Evolutionary conservation across 2,113 vertebrate species (phyloP).

Genomic region (Dunckerocampus dactyliophorus): DNA sequence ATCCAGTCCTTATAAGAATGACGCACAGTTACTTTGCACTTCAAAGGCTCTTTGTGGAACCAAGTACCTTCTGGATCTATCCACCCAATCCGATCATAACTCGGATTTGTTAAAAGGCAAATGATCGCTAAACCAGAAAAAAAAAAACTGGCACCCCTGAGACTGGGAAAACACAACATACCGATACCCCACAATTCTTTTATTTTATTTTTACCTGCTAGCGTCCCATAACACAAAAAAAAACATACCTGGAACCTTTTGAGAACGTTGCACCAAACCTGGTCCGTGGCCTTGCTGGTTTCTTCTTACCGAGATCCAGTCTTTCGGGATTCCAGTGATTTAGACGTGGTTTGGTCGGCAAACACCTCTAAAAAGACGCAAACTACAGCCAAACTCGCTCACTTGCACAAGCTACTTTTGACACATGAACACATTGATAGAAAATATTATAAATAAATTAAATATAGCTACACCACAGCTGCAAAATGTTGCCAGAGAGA

Average conservation of each 20-base stretch:
- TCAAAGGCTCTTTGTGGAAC: background rate
- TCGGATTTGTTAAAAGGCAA: no score
- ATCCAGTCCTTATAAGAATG: background rate
- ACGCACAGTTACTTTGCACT: background rate
- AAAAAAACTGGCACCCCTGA: conserved; percentile 40
- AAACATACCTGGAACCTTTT: background rate
- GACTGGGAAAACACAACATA: conserved; percentile 33
- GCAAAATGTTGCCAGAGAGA: conserved; percentile 47
- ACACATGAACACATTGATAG: background rate
- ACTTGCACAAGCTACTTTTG: conserved; percentile 29
- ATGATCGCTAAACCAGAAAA: background rate
- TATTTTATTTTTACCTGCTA: conserved; percentile 12
- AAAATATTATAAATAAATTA: conserved; percentile 70
- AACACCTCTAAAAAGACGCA: background rate
- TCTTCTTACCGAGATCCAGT: conserved; percentile 18
- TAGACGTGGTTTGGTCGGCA: background rate
- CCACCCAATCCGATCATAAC: background rate
- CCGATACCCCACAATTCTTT: conserved; percentile 4
- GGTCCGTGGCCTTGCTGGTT: no score
- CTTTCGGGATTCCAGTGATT: conserved; percentile 26
- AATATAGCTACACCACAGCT: conserved; percentile 60
- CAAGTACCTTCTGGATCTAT: conserved; percentile 8
- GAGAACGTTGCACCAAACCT: no score
- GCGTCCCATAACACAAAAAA: conserved; percentile 19
- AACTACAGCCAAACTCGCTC: conserved; percentile 2